phyloP scores from a whole-genome alignment of 2,113 vertebrate species.

The Bos indicus region DNA sequence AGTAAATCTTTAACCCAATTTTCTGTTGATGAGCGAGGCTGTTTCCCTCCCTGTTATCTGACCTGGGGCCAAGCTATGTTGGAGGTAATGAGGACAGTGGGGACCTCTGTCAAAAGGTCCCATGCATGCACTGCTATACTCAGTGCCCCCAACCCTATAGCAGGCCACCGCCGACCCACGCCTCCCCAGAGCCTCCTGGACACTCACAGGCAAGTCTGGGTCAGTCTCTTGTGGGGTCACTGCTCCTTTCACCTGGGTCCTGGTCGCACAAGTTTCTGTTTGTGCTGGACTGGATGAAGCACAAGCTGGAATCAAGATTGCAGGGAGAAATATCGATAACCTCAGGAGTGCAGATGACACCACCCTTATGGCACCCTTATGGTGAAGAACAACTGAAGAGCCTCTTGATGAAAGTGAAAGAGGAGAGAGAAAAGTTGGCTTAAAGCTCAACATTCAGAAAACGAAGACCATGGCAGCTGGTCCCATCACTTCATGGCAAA shows the following conservation, averaged over 20 bases:
- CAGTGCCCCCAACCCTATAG: no score
- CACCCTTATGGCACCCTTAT: no score
- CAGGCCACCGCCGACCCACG: neutral
- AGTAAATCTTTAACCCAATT: neutral
- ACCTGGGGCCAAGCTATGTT: neutral
- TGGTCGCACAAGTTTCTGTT: neutral
- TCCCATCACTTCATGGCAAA: neutral
- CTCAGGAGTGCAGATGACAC: neutral
- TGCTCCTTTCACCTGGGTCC: neutral
- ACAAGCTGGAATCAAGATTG: neutral
- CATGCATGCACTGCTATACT: neutral
- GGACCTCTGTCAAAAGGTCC: neutral
- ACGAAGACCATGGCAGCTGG: neutral
- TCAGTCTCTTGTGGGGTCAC: no score
- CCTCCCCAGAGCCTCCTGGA: neutral
- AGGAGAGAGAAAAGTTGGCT: neutral
- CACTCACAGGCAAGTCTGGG: accelerated
- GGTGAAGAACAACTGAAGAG: no score
- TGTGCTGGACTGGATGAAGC: neutral
- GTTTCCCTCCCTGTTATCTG: neutral
- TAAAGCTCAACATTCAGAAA: neutral
- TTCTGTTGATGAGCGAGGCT: neutral
- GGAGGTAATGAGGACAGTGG: neutral
- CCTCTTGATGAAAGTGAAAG: neutral
- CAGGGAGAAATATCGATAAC: neutral